Base-by-base conservation (phyloP, 2,888 invertebrate genomes). In the Tridacna crocea region DNA sequence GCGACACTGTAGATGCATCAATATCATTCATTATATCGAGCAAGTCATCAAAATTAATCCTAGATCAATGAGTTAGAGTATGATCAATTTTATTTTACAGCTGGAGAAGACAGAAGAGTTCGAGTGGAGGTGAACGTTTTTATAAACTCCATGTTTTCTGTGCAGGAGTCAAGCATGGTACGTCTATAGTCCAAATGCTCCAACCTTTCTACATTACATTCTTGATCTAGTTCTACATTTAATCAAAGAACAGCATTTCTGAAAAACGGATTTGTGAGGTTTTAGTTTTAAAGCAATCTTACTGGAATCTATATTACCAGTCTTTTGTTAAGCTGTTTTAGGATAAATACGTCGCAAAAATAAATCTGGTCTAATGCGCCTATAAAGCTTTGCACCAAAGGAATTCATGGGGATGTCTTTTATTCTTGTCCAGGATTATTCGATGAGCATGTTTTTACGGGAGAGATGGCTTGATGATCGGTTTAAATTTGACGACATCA, bases 371-470 rank as follows among this genome's bases (percentile, higher is more conserved):
- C n/a, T n/a, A n/a, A n/a, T n/a, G n/a, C n/a, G n/a, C n/a, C n/a
- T n/a, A n/a, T n/a, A n/a, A n/a, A n/a, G n/a, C n/a, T n/a, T n/a
- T n/a, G n/a, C n/a, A n/a, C n/a, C n/a, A n/a, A n/a, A n/a, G n/a
- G n/a, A n/a, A n/a, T n/a, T n/a, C n/a, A n/a, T n/a, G n/a, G n/a
- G n/a, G n/a, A n/a, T n/a, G n/a, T n/a, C n/a, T n/a, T n/a, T n/a
- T n/a, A n/a, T n/a, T n/a, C n/a, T n/a, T n/a, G n/a, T 75, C 26
- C 75, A 85, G 85, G 82, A 85, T 17, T 85, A 80, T 36, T 85
- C 85, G 0, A 48, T 85, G 68, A 85, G 85, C 73, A 78, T 85
- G 80, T 85, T 85, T 60, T 74, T 85, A 12, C 77, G 85, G 17
- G 75, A 85, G 58, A 27, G 85, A 24, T 85, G 85, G 85, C 24